A percentile compares a stretch with the other conserved stretches of the same genome.
These are phyloP conservation scores for Tribolium madens DNA, from an alignment of 1,140 invertebrate genomes.

Conservation along the genomic window DNA sequence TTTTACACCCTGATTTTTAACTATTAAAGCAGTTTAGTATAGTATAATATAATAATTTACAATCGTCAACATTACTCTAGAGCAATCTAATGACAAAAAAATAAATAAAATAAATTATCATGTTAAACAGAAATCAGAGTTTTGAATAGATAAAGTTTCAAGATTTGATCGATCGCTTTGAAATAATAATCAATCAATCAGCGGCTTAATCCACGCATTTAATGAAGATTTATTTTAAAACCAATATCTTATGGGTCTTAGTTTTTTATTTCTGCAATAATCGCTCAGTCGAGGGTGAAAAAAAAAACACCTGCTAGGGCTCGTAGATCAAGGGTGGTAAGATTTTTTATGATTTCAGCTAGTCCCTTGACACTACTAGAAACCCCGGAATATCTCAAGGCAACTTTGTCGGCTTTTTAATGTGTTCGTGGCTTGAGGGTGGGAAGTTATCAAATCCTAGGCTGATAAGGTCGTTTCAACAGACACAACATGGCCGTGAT, in stretches of 20 bases:
- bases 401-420: constrained; percentile 40
- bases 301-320: constrained; percentile 13
- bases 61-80: background rate
- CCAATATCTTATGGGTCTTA: background rate
- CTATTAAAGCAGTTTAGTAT: too few species aligned
- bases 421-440: constrained; percentile 39
- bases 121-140: constrained; percentile 31
- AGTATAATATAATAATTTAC: too few species aligned
- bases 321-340: constrained; percentile 21
- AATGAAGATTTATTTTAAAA: constrained; percentile 32
- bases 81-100: background rate
- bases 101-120: constrained; percentile 5
- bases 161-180: constrained; percentile 1
- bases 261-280: constrained; percentile 3
- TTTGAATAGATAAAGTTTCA: constrained; percentile 14
- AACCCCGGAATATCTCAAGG: constrained; percentile 13
- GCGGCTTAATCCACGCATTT: background rate
- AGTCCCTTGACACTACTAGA: constrained; percentile 7
- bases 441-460: constrained; percentile 39
- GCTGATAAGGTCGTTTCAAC: constrained; percentile 25
- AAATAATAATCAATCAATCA: constrained; percentile 26
- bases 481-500: constrained; percentile 12
- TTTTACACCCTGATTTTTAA: too few species aligned
- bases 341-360: constrained; percentile 13
- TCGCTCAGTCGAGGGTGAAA: background rate